Percentiles rank a stretch among this genome's conserved stretches.
Evolutionary conservation across 2,888 invertebrate species (phyloP).

Genomic region (Polydrusus pterygomalis): DNA sequence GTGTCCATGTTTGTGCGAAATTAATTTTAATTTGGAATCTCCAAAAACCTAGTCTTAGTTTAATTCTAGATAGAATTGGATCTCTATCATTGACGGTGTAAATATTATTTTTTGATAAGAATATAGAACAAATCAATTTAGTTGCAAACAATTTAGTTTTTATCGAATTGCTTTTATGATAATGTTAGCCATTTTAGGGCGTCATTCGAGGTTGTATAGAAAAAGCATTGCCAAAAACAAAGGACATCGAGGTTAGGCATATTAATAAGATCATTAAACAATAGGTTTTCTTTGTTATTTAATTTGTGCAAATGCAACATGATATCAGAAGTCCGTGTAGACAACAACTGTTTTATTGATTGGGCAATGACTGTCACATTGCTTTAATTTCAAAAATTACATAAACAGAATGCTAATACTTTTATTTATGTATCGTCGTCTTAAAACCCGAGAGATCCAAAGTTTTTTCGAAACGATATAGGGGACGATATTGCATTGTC

Average conservation of each 20-base stretch:
- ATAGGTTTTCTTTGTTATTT: constrained; percentile 6
- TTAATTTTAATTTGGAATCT: too few relatives aligned
- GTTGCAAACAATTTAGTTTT: too few relatives aligned
- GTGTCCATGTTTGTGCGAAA: too few relatives aligned
- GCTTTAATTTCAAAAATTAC: neutral
- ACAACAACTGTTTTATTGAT: neutral
- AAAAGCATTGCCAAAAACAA: constrained; percentile 9
- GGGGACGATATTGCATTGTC: too few relatives aligned
- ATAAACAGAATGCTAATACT: neutral
- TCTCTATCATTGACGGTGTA: too few relatives aligned
- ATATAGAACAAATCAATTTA: too few relatives aligned
- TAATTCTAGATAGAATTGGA: too few relatives aligned
- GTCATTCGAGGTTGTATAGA: neutral
- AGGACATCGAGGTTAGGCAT: constrained; percentile 2
- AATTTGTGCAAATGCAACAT: constrained; percentile 12
- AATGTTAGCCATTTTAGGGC: neutral
- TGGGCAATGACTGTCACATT: neutral
- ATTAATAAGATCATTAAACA: constrained; percentile 12
- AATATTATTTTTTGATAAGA: too few relatives aligned
- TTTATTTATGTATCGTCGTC: neutral
- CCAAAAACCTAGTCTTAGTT: too few relatives aligned
- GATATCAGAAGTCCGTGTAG: neutral
- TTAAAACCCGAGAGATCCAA: too few relatives aligned
- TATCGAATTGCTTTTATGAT: neutral
- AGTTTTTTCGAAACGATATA: too few relatives aligned